Conservation (phyloP, 2,113 vertebrate species). For the Phalacrocorax aristotelis region DNA sequence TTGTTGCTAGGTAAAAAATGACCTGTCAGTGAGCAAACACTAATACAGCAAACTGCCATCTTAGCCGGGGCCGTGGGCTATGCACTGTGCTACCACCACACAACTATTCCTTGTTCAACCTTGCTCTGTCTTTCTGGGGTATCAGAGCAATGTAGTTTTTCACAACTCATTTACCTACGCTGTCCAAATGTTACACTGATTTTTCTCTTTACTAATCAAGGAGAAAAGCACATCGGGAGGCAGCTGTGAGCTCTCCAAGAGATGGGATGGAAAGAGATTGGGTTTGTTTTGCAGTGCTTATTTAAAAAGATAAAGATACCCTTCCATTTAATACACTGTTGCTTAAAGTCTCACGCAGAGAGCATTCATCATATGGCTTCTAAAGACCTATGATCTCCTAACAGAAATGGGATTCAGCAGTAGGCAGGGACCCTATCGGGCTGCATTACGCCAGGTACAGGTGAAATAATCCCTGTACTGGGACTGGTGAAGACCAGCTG, state of each 20-base stretch:
- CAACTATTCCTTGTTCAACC: neutral
- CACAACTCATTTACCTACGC: neutral
- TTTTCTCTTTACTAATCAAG: neutral
- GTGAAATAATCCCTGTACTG: neutral
- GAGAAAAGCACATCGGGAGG: neutral
- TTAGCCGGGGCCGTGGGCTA: rapidly evolving
- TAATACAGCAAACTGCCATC: neutral
- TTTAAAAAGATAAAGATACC: neutral
- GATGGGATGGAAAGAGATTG: neutral
- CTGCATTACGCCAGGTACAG: neutral
- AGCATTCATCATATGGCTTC: neutral
- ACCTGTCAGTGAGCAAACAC: neutral
- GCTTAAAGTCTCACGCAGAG: neutral
- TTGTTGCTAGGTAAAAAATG: neutral
- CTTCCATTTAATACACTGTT: neutral
- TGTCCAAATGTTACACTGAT: neutral
- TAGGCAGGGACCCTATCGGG: neutral
- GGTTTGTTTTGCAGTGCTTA: neutral
- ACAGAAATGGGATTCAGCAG: neutral
- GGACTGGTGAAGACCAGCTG: neutral
- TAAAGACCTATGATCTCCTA: neutral
- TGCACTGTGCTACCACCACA: neutral
- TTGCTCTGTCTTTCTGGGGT: neutral
- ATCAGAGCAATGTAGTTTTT: rapidly evolving
- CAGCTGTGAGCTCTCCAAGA: neutral